phyloP scores from a whole-genome alignment of 2,888 invertebrate genomes.

The Nineta flava region DNA sequence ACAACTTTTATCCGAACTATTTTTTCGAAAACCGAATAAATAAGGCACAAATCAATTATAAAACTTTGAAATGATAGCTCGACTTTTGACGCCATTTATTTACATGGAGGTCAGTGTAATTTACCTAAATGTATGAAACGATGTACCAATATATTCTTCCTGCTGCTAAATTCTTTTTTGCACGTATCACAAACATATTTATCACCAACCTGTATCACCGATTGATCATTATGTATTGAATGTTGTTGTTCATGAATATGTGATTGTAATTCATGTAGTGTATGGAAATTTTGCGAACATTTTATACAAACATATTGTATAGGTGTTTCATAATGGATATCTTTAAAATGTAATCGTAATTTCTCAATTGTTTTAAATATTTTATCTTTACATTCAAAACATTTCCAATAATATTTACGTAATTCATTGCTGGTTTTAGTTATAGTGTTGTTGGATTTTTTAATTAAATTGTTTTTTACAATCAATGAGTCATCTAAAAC shows the following conservation, averaged over 20 bases:
- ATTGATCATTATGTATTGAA: not conserved
- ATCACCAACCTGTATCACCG: not conserved
- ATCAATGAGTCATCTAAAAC: too few species aligned
- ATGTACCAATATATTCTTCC: not conserved
- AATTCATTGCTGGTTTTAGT: too few species aligned
- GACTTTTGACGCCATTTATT: too few species aligned
- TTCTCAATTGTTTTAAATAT: not conserved
- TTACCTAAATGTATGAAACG: not conserved
- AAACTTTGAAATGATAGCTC: too few species aligned
- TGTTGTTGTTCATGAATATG: not conserved
- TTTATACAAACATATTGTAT: not conserved
- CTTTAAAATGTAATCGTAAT: not conserved
- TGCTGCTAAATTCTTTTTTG: not conserved
- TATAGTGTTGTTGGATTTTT: too few species aligned
- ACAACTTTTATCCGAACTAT: too few species aligned
- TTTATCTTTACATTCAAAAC: not conserved
- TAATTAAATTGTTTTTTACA: too few species aligned
- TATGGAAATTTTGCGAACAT: not conserved
- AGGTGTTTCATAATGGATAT: not conserved
- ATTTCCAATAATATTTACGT: not conserved
- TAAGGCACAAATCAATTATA: too few species aligned
- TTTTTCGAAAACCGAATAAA: too few species aligned
- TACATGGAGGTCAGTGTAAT: not conserved
- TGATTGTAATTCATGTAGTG: not conserved
- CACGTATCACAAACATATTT: not conserved